phyloP scores from a whole-genome alignment of 1,140 invertebrate genomes.

The Polypedilum pembai region DNA sequence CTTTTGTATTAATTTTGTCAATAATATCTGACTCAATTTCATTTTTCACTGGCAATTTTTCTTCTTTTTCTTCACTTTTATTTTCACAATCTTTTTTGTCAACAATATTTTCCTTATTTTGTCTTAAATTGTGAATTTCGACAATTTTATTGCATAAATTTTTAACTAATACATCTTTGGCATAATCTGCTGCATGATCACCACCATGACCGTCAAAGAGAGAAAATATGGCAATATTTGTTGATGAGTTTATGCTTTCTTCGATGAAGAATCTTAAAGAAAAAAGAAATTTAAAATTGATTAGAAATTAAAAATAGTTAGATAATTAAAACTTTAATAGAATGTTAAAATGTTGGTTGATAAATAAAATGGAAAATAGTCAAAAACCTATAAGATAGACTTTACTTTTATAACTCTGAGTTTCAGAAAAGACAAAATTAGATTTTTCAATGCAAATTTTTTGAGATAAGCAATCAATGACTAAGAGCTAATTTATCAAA shows the following conservation, averaged over 20 bases:
- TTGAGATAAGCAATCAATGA: background rate
- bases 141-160: constrained; percentile 67
- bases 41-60: constrained; percentile 33
- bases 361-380: background rate
- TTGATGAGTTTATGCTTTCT: constrained; percentile 60
- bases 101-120: constrained; percentile 28
- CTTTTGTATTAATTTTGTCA: constrained; percentile 35
- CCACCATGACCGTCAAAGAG: constrained; percentile 94
- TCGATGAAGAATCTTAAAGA: constrained; percentile 60
- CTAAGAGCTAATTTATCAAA: too few relatives aligned
- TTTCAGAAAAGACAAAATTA: constrained; percentile 12
- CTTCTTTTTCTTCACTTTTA: constrained; percentile 45
- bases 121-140: constrained; percentile 55
- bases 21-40: constrained; percentile 38
- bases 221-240: constrained; percentile 76
- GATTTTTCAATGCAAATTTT: background rate
- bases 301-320: background rate
- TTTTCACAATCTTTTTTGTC: constrained; percentile 39
- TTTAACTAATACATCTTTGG: constrained; percentile 69
- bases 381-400: background rate
- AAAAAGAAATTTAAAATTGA: background rate
- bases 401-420: background rate
- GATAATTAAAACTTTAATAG: background rate
- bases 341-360: background rate
- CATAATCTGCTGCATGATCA: constrained; percentile 87